phyloP scores from a whole-genome alignment of 2,888 invertebrate species.

The Leptothorax acervorum region DNA sequence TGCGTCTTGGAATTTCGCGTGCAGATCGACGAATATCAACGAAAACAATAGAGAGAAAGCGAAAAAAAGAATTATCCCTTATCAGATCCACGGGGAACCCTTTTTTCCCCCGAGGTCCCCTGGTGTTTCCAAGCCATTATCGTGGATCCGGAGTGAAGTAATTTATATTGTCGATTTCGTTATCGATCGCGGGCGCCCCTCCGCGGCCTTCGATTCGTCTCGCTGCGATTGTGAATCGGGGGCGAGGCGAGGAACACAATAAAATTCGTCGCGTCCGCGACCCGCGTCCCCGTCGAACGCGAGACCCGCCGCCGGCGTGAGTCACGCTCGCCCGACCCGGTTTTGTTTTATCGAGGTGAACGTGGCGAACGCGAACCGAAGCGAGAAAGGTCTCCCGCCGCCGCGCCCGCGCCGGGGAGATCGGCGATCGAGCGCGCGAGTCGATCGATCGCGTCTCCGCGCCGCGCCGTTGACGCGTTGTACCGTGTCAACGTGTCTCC shows the following conservation, averaged over 20 bases:
- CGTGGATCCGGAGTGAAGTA: not conserved
- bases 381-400: not conserved
- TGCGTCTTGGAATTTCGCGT: not conserved
- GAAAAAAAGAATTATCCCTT: too few relatives aligned
- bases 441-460: conserved; percentile 8
- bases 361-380: not conserved
- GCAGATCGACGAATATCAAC: not conserved
- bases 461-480: too few relatives aligned
- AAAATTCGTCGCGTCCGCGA: not conserved
- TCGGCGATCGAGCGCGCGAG: conserved; percentile 1
- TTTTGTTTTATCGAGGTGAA: conserved; percentile 15
- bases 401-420: too few relatives aligned
- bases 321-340: conserved; percentile 25
- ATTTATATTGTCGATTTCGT: not conserved
- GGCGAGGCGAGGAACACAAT: not conserved
- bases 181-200: not conserved
- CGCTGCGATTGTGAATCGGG: not conserved
- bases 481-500: too few relatives aligned
- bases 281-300: not conserved
- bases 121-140: too few relatives aligned
- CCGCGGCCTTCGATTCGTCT: not conserved
- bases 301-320: not conserved
- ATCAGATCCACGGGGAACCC: not conserved
- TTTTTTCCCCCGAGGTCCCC: not conserved
- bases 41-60: not conserved